Base-by-base conservation (phyloP, 2,113 vertebrate species). In the Peucedramus taeniatus region DNA sequence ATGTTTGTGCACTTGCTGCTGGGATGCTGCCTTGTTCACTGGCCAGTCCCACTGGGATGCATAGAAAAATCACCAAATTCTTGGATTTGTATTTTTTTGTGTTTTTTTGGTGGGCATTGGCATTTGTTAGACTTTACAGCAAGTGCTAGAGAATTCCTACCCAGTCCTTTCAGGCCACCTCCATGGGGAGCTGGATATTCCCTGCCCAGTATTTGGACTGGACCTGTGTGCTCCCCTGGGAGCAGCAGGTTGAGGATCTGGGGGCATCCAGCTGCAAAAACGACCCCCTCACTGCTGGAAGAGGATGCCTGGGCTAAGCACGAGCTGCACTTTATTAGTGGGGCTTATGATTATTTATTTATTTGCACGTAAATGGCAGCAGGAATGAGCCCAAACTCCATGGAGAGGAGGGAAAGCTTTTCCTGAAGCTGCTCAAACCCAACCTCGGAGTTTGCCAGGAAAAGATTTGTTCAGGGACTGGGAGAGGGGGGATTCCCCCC, bases 251-350 rank as follows among this genome's bases (percentile, higher is more conserved):
- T 51, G 82, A 91, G 53, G 66, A 76, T 85, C 53, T 87, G 74
- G 78, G 74, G 49, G 56, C 61, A 40, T 66, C 66, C 47, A 65
- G 27, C 39, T 3, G 13, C 72, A 49, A 77, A 69, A 84, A 61
- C 0, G 1, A 40, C 20, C 21, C 63, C 13, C 0, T 4, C 1
- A 7, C n/a, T 19, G 7, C n/a, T 31, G 54, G 56, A 27, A 66
- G 70, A 47, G 39, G 21, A 51, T 49, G 30, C 77, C 59, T 3
- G 0, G 44, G 57, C 63, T 47, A 22, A n/a, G 54, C 11, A 1
- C 45, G 27, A 64, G 40, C 61, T 33, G 70, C 71, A 18, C 37
- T 88, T 93, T 53, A 79, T 75, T 84, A 40, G 30, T 2, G 3
- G 17, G 20, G n/a, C 54, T 91, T 39, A 18, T 5, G 49, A 31